These are phyloP conservation scores for Athetis lepigone DNA, from an alignment of 2,888 invertebrate genomes.

Conservation along the genomic window DNA sequence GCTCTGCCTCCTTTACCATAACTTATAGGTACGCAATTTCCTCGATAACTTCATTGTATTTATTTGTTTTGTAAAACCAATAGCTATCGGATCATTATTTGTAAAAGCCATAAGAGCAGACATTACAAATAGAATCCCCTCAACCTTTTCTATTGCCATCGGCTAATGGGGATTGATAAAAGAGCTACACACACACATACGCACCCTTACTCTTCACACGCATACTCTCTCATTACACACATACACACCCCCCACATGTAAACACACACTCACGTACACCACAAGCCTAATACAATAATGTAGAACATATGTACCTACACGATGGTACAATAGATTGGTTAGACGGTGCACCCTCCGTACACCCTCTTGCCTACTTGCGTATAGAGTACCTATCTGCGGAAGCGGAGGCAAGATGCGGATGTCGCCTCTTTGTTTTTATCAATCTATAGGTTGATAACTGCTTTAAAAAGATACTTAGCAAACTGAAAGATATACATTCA, in stretches of 20 bases:
- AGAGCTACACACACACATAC: constrained; percentile 10
- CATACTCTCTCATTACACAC: no score
- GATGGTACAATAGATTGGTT: constrained; percentile 56
- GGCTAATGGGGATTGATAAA: constrained; percentile 15
- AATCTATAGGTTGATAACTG: neutral
- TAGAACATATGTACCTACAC: constrained; percentile 35
- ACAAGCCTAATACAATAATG: constrained; percentile 42
- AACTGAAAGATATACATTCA: no score
- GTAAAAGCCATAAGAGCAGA: neutral
- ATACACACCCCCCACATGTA: neutral
- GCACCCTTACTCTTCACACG: no score
- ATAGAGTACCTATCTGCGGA: constrained; percentile 54
- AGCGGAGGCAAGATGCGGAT: constrained; percentile 72
- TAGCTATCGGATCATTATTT: constrained; percentile 5
- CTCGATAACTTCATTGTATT: neutral
- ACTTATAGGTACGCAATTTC: constrained; percentile 1
- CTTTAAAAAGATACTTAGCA: no score
- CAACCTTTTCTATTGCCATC: constrained; percentile 24
- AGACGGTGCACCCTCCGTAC: constrained; percentile 52
- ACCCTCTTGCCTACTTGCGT: constrained; percentile 54
- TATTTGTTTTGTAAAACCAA: constrained; percentile 13
- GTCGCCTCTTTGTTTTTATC: constrained; percentile 36
- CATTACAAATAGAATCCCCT: constrained; percentile 20
- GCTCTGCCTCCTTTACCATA: neutral
- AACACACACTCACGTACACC: neutral